Percentiles rank a stretch among this genome's conserved stretches.
phyloP scores from a whole-genome alignment of 35 echinoderm and acorn worm species.

The Apostichopus californicus region DNA sequence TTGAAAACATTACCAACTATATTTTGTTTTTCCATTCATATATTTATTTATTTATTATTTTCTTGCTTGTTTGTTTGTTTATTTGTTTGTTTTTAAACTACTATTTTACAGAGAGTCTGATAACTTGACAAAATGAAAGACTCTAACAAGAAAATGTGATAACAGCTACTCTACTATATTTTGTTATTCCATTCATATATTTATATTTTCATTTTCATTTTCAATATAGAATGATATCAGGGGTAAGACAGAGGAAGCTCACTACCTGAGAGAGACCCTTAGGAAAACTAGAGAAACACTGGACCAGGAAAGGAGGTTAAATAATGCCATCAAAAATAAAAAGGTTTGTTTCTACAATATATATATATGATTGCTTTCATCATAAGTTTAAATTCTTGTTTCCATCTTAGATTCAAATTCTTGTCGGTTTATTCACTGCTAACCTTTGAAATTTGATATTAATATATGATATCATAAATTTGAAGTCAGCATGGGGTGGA shows the following conservation, averaged over 20 bases:
- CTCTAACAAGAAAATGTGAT: too few relatives aligned
- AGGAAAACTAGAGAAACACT: conserved; percentile 86
- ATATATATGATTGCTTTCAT: too few relatives aligned
- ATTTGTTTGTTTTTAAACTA: too few relatives aligned
- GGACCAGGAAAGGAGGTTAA: conserved; percentile 89
- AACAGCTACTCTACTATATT: not conserved
- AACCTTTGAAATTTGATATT: too few relatives aligned
- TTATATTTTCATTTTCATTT: conserved; percentile 35
- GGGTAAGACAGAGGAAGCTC: conserved; percentile 85
- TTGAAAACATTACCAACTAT: not conserved
- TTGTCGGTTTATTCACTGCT: too few relatives aligned
- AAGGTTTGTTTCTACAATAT: conserved; percentile 67
- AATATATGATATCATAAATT: too few relatives aligned
- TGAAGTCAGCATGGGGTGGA: too few relatives aligned
- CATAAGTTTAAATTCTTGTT: too few relatives aligned
- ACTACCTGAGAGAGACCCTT: conserved; percentile 95
- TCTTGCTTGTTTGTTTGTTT: too few relatives aligned
- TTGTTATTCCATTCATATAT: not conserved
- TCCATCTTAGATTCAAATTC: too few relatives aligned
- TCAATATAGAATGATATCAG: conserved; percentile 82
- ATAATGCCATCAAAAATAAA: conserved; percentile 95
- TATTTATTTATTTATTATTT: not conserved
- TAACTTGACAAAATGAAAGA: too few relatives aligned
- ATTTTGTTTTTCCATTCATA: not conserved
- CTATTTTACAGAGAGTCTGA: too few relatives aligned